phyloP scores from a whole-genome alignment of 1,140 invertebrate species.

The Panulirus ornatus region DNA sequence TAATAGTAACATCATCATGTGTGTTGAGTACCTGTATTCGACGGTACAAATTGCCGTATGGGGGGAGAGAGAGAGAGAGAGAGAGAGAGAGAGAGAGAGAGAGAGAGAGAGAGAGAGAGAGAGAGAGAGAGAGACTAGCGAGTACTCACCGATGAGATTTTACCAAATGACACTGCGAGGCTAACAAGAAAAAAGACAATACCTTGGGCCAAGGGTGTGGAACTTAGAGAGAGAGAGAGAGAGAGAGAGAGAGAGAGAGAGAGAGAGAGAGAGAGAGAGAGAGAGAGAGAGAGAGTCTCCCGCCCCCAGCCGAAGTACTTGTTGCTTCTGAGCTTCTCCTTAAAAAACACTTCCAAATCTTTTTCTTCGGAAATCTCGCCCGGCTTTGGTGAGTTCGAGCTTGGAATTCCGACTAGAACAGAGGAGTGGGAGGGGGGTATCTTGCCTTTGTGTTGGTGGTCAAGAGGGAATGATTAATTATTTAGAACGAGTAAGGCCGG shows the following conservation, averaged over 20 bases:
- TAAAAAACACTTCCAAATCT: no score
- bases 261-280: neutral
- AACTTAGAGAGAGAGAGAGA: neutral
- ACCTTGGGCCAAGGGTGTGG: neutral
- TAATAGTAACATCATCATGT: no score
- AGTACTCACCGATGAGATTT: neutral
- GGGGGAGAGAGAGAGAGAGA: slow-evolving; percentile 26
- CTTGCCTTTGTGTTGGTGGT: neutral
- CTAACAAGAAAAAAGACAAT: neutral
- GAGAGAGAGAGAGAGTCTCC: neutral
- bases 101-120: neutral
- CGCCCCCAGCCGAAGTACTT: neutral
- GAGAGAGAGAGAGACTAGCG: neutral
- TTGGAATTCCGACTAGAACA: no score
- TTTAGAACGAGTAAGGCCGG: neutral
- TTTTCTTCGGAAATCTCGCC: no score
- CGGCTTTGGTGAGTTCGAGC: no score
- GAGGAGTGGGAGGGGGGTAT: neutral
- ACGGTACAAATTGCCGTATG: no score
- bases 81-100: slow-evolving; percentile 29
- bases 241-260: neutral
- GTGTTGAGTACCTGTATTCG: no score
- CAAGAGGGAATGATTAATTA: neutral
- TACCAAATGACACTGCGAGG: neutral
- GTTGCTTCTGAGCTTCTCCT: neutral